Evolutionary conservation across 2,113 vertebrate genomes (phyloP).

Genomic region (Chinchilla lanigera): DNA sequence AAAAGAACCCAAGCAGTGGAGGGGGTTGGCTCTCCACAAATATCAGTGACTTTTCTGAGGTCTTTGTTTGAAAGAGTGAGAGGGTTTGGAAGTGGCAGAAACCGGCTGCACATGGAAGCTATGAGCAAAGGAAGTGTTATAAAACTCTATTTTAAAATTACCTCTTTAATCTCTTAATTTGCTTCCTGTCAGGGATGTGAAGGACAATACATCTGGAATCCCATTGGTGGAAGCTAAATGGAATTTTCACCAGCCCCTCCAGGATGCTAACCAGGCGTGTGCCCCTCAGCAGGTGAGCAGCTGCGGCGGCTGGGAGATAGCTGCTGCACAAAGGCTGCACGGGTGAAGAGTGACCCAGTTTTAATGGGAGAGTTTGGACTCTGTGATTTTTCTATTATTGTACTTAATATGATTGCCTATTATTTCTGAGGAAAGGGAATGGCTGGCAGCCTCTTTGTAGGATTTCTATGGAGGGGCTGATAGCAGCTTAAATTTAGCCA

Average conservation of each 20-base stretch:
- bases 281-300: neutral
- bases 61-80: fast-evolving
- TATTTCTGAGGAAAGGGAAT: slow-evolving; percentile 55
- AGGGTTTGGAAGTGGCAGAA: neutral
- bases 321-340: neutral
- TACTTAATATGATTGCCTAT: slow-evolving; percentile 18
- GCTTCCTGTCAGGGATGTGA: neutral
- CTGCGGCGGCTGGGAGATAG: neutral
- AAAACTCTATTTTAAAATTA: slow-evolving; percentile 1
- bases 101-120: fast-evolving
- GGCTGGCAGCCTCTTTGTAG: neutral
- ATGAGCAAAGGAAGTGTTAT: neutral
- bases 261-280: neutral
- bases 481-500: neutral
- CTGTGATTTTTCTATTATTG: slow-evolving; percentile 48
- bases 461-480: neutral
- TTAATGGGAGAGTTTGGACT: slow-evolving; percentile 35
- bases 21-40: neutral
- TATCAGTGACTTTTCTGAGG: neutral
- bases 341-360: neutral
- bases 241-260: slow-evolving; percentile 6
- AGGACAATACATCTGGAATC: slow-evolving; percentile 2
- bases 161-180: slow-evolving; percentile 56
- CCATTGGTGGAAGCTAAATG: neutral
- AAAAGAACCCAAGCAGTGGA: neutral